These are phyloP conservation scores for Cairina moschata DNA, from an alignment of 2,113 vertebrate species.

Conservation along the genomic window DNA sequence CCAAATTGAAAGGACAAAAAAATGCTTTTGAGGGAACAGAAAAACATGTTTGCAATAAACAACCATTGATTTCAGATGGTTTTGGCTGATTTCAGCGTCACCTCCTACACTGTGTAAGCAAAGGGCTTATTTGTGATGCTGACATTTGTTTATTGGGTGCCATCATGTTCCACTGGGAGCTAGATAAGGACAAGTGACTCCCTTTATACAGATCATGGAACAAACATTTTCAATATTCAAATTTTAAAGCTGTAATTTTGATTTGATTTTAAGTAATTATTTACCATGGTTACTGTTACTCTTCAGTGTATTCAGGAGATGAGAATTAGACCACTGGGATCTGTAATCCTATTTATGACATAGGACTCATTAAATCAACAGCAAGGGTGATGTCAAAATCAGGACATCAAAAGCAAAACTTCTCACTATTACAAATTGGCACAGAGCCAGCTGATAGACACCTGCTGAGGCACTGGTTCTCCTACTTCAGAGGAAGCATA, in stretches of 20 bases:
- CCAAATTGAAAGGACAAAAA: not conserved
- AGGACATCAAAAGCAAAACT: conserved; percentile 22
- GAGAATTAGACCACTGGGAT: conserved; percentile 49
- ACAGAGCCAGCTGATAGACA: not conserved
- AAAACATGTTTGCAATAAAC: not conserved
- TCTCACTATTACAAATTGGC: not conserved
- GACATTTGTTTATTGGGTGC: not conserved
- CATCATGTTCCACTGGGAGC: not conserved
- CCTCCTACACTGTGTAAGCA: not conserved
- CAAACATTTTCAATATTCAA: not conserved
- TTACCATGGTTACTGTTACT: conserved; percentile 53
- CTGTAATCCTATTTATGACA: conserved; percentile 57
- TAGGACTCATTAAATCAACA: conserved; percentile 52
- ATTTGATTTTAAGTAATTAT: conserved; percentile 58
- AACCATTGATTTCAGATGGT: not conserved
- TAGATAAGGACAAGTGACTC: conserved; percentile 3
- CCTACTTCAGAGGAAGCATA: not conserved
- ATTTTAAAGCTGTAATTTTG: conserved; percentile 34
- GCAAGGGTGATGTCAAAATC: conserved; percentile 38
- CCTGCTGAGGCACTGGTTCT: not conserved
- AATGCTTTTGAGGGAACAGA: not conserved
- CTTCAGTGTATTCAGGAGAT: conserved; percentile 28
- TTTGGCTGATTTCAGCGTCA: not conserved
- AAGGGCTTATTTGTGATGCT: not conserved
- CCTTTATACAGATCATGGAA: not conserved